Evolutionary conservation across 1,140 invertebrate species (phyloP), one percentile per base, ranked within the genome.

Genomic region (Brachystomella parvula): DNA sequence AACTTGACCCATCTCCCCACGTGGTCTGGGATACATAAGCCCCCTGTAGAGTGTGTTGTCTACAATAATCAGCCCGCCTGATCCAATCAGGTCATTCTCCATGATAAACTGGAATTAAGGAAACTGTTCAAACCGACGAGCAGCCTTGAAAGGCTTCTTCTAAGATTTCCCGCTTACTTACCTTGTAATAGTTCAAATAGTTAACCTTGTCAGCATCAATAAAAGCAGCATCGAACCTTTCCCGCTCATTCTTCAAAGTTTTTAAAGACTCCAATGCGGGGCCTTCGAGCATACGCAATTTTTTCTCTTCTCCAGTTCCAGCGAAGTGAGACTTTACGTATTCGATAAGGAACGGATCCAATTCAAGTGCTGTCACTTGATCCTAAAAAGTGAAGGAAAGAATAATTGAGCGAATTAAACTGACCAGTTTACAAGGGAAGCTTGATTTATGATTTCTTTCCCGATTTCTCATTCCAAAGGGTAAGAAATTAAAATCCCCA

Each of bases 131-230:
- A 26, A 47, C n/a, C n/a, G n/a, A 49, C 3, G 2, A 24, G 17
- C 24, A 57, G 33, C n/a, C n/a, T n/a, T n/a, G n/a, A n/a, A n/a
- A n/a, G n/a, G n/a, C n/a, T n/a, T n/a, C n/a, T n/a, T n/a, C n/a
- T n/a, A n/a, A n/a, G n/a, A n/a, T n/a, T n/a, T n/a, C n/a, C n/a
- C n/a, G n/a, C n/a, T n/a, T n/a, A n/a, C n/a, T n/a, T n/a, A 69
- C 71, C 59, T 73, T 73, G 64, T 73, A 73, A 30, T 73, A 73
- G 53, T 71, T 64, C 6, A 73, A 6, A 49, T 73, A 73, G 15
- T 63, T 65, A 15, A 17, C 29, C 44, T 73, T 73, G 35, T 73
- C 63, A 29, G 71, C 68, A 61, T 73, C 71, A 26, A 73, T 64
- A 49, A 73, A 73, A 29, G 71, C 44, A 6, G 71, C 31, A 32